phyloP scores from a whole-genome alignment of 2,797 vertebrate species.

The Chrysocyon brachyurus region DNA sequence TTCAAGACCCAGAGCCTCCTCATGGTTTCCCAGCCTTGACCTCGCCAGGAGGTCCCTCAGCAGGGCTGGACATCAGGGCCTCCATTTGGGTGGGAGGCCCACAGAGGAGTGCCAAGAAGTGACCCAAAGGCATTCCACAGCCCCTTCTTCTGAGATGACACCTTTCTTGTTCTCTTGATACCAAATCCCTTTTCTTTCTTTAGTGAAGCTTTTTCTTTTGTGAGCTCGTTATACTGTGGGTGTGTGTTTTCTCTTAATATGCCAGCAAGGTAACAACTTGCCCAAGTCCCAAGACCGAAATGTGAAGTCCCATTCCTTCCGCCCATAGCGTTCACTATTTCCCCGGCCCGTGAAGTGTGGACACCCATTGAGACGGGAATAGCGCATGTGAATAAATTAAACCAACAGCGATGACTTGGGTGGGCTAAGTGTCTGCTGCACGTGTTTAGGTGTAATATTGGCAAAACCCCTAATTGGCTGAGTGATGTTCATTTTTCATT shows the following conservation, averaged over 20 bases:
- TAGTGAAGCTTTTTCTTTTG: not conserved
- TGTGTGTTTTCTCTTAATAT: not conserved
- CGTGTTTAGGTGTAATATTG: rapidly evolving
- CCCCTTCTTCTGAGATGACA: not conserved
- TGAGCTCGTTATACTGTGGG: not conserved
- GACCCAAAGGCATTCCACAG: too few relatives aligned
- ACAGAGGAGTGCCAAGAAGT: not conserved
- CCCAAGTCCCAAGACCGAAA: not conserved
- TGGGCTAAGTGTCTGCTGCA: rapidly evolving
- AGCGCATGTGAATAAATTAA: rapidly evolving
- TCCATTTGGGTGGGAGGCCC: not conserved
- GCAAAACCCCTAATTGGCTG: not conserved
- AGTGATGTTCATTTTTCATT: not conserved
- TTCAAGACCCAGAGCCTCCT: not conserved
- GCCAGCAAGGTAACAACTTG: not conserved
- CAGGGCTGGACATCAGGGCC: not conserved
- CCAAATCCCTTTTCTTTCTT: not conserved
- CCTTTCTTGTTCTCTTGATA: not conserved
- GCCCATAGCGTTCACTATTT: not conserved
- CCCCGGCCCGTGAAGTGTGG: not conserved
- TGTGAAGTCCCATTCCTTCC: rapidly evolving
- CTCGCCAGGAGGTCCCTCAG: too few relatives aligned
- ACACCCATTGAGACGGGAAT: too few relatives aligned
- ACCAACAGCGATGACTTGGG: rapidly evolving
- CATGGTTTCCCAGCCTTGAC: rapidly evolving